phyloP scores from a whole-genome alignment of 1,140 invertebrate species.

The Halyomorpha halys region DNA sequence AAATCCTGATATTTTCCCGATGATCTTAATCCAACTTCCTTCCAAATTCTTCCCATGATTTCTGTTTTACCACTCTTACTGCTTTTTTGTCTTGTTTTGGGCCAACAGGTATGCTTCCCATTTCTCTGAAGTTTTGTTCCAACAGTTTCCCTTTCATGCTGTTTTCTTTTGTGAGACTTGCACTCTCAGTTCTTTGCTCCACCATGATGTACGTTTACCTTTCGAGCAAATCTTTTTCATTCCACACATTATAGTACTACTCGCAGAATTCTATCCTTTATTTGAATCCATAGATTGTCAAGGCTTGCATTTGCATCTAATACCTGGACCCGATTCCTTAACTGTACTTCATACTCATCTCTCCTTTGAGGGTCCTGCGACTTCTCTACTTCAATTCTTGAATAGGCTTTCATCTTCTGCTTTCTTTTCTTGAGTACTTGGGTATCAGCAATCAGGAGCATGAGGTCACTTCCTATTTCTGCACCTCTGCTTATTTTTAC shows the following conservation, averaged over 20 bases:
- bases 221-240: neutral
- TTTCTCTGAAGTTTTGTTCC: neutral
- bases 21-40: neutral
- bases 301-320: neutral
- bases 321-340: neutral
- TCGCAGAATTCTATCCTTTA: no score
- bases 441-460: neutral
- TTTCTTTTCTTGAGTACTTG: neutral
- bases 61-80: neutral
- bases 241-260: neutral
- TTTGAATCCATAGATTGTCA: neutral
- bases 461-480: neutral
- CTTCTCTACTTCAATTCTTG: neutral
- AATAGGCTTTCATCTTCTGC: constrained; percentile 1
- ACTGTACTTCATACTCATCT: neutral
- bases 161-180: neutral
- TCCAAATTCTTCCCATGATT: neutral
- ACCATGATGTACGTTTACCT: neutral
- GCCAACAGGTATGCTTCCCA: neutral
- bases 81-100: neutral
- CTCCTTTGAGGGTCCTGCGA: neutral
- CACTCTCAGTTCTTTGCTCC: neutral
- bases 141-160: neutral
- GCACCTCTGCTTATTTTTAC: neutral
- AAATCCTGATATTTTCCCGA: neutral